Evolutionary conservation across 2,888 invertebrate species (phyloP).

Genomic region (Oligia latruncula): DNA sequence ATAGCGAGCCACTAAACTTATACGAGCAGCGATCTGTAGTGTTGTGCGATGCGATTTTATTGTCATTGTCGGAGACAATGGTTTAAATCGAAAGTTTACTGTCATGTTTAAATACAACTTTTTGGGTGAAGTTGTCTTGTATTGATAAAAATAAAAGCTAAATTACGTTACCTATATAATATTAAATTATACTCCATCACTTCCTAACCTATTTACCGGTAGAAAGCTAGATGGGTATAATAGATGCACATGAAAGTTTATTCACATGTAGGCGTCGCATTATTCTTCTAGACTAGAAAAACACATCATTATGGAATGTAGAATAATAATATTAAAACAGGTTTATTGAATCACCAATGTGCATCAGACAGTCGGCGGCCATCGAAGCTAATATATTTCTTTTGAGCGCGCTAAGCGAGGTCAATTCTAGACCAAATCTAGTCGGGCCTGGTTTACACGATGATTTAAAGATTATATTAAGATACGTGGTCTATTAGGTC

Average conservation of each 20-base stretch:
- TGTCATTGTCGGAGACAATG: conserved; percentile 13
- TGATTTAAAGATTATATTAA: conserved; percentile 18
- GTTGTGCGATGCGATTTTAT: conserved; percentile 39
- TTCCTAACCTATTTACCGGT: background rate
- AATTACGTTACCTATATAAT: background rate
- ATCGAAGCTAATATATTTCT: conserved; percentile 32
- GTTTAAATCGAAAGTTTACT: conserved; percentile 28
- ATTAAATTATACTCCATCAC: background rate
- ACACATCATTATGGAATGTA: conserved; percentile 16
- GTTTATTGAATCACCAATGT: conserved; percentile 41
- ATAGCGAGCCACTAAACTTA: conserved; percentile 75
- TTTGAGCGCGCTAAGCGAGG: conserved; percentile 40
- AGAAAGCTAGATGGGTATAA: background rate
- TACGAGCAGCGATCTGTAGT: conserved; percentile 53
- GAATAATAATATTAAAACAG: conserved; percentile 37
- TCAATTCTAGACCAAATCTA: conserved; percentile 45
- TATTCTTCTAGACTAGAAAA: conserved; percentile 20
- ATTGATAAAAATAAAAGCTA: background rate
- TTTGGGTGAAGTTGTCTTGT: background rate
- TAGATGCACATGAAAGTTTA: background rate
- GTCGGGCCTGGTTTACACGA: conserved; percentile 30
- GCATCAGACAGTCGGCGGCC: conserved; percentile 32
- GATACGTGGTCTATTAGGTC: conserved; percentile 1
- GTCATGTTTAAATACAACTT: background rate
- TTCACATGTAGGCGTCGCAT: conserved; percentile 9